phyloP scores from a whole-genome alignment of 2,797 vertebrate genomes.

The Manis pentadactyla region DNA sequence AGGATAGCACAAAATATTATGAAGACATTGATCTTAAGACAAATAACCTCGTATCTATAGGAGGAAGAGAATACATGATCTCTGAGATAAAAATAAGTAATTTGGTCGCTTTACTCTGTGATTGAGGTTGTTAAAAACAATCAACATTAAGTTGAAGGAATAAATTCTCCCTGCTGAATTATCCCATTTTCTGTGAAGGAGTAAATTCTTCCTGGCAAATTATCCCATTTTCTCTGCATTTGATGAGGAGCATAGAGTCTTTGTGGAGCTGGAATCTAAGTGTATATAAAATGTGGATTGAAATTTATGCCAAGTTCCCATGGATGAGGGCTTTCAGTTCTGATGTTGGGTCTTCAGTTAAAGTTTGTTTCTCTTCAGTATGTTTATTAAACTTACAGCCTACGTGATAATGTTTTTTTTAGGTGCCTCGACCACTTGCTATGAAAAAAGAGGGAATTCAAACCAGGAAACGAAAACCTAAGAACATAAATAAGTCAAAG shows the following conservation, averaged over 20 bases:
- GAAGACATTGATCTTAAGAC: neutral
- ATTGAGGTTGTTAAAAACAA: slow-evolving; percentile 24
- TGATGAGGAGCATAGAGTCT: neutral
- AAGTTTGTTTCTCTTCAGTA: slow-evolving; percentile 49
- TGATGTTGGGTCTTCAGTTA: neutral
- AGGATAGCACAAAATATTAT: neutral
- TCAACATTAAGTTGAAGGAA: neutral
- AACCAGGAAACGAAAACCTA: slow-evolving; percentile 99
- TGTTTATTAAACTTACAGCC: neutral
- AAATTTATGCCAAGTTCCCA: slow-evolving; percentile 37
- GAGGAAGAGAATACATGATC: neutral
- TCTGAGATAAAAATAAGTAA: slow-evolving; percentile 34
- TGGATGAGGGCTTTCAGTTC: neutral
- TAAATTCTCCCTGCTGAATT: slow-evolving; percentile 14
- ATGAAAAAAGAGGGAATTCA: slow-evolving; percentile 99
- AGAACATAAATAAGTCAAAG: slow-evolving; percentile 97
- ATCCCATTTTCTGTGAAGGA: neutral
- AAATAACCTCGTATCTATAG: neutral
- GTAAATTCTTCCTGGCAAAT: slow-evolving; percentile 17
- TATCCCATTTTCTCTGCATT: neutral
- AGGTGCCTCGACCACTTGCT: slow-evolving; percentile 98
- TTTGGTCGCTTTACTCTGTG: neutral
- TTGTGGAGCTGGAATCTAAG: slow-evolving; percentile 30
- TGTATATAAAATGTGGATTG: neutral
- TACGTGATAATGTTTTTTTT: slow-evolving; percentile 66